Conservation (phyloP, 2,113 vertebrate species). For the Crocuta crocuta region DNA sequence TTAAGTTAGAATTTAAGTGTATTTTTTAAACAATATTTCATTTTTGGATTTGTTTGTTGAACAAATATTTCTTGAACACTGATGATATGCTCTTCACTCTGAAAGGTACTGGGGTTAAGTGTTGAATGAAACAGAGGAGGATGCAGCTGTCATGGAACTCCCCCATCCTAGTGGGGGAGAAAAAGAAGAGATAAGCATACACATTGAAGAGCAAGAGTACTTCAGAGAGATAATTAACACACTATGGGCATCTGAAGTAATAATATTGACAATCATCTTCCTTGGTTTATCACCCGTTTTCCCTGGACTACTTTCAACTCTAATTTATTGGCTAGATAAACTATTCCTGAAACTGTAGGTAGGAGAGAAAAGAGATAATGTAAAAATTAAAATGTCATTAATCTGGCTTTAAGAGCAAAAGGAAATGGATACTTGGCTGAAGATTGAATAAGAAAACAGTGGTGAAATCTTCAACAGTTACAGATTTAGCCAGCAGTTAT, state of each 20-base stretch:
- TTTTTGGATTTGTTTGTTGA: conserved; percentile 30
- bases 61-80: not conserved
- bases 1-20: conserved; percentile 7
- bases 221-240: not conserved
- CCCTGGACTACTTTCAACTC: conserved; percentile 42
- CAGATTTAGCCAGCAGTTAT: conserved; percentile 70
- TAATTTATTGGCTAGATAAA: conserved; percentile 56
- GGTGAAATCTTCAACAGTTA: conserved; percentile 76
- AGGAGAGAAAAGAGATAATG: conserved; percentile 65
- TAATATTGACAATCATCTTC: not conserved
- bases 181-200: not conserved
- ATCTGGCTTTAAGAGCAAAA: conserved; percentile 78
- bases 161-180: not conserved
- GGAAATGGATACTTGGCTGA: conserved; percentile 80
- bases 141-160: not conserved
- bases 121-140: not conserved
- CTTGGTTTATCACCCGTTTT: not conserved
- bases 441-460: conserved; percentile 74
- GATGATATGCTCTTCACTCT: not conserved
- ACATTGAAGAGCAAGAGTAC: not conserved
- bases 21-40: not conserved
- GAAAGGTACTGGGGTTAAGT: not conserved
- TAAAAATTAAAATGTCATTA: conserved; percentile 82
- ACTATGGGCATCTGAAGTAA: not conserved
- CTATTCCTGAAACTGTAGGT: conserved; percentile 53